Evolutionary conservation across 1,140 invertebrate species (phyloP), one percentile per base, ranked within the genome.

Genomic region (Euglossa dilemma): DNA sequence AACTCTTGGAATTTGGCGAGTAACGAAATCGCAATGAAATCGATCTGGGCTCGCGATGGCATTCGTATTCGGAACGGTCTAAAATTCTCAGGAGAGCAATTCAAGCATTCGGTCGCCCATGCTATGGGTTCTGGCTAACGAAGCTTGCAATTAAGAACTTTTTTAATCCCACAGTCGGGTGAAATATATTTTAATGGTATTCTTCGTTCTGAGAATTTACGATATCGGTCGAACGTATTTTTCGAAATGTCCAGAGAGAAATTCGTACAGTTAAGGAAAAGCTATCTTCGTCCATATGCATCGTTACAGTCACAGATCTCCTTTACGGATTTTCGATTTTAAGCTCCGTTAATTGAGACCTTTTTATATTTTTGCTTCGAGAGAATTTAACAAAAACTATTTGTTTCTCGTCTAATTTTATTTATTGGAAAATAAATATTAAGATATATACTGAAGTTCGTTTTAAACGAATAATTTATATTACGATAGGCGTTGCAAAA

Each of bases 141-240:
- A 80, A 64, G 56, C 28, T 73, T 73, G 69, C 78, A 73, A 80
- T 80, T 73, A 73, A 52, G 78, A 80, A 54, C 57, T 73, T 63
- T 73, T 63, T 73, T 43, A 80, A 80, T 54, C 28, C 57, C 2
- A 45, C 28, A 43, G 8, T 16, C 20, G 11, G 47, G 16, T 43
- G 66, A 72, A 71, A 61, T 28, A 72, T 36, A 61, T 61, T 80
- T 79, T 50, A 20, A 36, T 18, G 50, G 14, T 16, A 54, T 36
- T 79, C 14, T 56, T 47, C 16, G 9, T 50, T 16, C 36, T 45
- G 23, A 5, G 36, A 16, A 47, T 61, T 61, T 57, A n/a, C n/a
- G n/a, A n/a, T n/a, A 36, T 36, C 8, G 50, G 4, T 20, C n/a
- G 25, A 54, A 54, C 6, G 25, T 71, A 23, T 71, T 54, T 54